Evolutionary conservation across 2,888 invertebrate genomes (phyloP).

Genomic region (Drosophila neutralis): DNA sequence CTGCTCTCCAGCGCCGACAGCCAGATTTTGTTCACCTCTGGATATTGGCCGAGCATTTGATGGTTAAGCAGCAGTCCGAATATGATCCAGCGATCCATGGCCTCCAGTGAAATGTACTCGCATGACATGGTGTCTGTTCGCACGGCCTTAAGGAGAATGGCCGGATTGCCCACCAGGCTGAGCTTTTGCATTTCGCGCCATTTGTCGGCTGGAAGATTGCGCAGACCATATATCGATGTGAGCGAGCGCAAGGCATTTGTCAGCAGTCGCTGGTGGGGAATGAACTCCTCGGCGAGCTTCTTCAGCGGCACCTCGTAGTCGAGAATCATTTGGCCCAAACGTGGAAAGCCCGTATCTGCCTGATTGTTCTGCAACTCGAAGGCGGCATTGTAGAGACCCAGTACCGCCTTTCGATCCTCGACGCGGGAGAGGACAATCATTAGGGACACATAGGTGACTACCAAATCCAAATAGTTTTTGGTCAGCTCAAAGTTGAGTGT

Average conservation of each 20-base stretch:
- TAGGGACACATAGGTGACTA: constrained; percentile 96
- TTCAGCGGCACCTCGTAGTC: constrained; percentile 98
- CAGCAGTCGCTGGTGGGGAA: constrained; percentile 95
- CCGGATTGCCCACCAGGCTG: constrained; percentile 96
- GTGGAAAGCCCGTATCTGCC: constrained; percentile 95
- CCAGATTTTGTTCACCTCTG: constrained; percentile 95
- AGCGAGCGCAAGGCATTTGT: constrained; percentile 95
- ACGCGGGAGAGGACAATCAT: constrained; percentile 99
- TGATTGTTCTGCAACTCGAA: constrained; percentile 97
- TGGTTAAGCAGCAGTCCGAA: constrained; percentile 97
- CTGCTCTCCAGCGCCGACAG: constrained; percentile 95
- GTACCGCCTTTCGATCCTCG: constrained; percentile 98
- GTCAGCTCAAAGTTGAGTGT: constrained; percentile 98
- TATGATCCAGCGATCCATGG: constrained; percentile 98
- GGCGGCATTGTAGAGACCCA: constrained; percentile 98
- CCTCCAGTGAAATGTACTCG: constrained; percentile 97
- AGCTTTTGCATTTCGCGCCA: constrained; percentile 97
- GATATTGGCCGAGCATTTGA: constrained; percentile 92
- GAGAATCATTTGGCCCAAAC: constrained; percentile 98
- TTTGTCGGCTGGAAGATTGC: constrained; percentile 96
- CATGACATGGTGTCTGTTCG: constrained; percentile 98
- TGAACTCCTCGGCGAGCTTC: constrained; percentile 98
- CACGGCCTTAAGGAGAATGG: constrained; percentile 96
- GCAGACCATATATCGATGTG: constrained; percentile 93
- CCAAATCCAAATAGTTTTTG: constrained; percentile 97